Evolutionary conservation across 2,797 vertebrate genomes (phyloP), one percentile per base, ranked within the genome.

Genomic region (Pseudomugil tenellus): DNA sequence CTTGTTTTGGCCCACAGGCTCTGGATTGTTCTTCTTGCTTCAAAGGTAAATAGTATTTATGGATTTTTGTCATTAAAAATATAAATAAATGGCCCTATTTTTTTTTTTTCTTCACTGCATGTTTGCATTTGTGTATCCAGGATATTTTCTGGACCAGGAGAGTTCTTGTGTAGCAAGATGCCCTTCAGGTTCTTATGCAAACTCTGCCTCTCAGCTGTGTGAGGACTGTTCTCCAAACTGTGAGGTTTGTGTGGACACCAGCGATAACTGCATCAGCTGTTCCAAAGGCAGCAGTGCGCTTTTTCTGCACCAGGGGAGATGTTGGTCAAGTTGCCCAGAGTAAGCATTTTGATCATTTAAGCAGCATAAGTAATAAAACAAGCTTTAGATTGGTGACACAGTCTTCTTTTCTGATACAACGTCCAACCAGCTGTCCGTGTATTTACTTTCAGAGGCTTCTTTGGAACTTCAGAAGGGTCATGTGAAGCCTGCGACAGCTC

Each of bases 281-380:
- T 87, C 89, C 61, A 89, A 76, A 54, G 82, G 83, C 65, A 79
- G 81, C 54, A 90, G 89, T 63, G 89, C 85, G 54, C 91, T 93
- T 14, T 93, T 94, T 66, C 92, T 95, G 28, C 91, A 94, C 77
- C 86, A 91, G 87, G 94, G 94, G 14, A 88, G 64, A 26, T 95
- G 94, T 80, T 94, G 91, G 92, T 93, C 92, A 0, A 89, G 92
- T 61, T 96, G 95, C 67, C 94, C 94, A n/a, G 94, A 95, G 94
- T 96, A 86, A 94, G 94, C 67, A 46, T 1, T 7, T 29, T 1
- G 14, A 54, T 9, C 4, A 63, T 19, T 11, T 55, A 26, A 31
- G 19, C 0, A 6, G 1, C 9, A 46, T 14, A 56, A 29, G 16
- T 7, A 57, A 32, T 32, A 31, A 3, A 46, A 32, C 3, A 43